Conservation (phyloP, 1,140 invertebrate species). For the Hyposmocoma kahamanoa region DNA sequence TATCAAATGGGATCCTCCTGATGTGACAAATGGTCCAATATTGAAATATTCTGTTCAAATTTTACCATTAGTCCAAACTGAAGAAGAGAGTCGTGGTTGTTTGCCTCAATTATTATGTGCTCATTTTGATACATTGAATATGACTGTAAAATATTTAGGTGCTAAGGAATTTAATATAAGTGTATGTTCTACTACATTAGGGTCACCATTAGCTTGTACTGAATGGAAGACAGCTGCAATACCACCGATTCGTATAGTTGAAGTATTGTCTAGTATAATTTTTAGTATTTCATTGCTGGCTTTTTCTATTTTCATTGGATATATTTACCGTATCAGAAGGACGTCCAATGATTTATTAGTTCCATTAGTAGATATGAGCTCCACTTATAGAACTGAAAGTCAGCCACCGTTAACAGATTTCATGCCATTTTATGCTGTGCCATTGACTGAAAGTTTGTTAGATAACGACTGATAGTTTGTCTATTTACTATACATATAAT, state of each 20-base stretch:
- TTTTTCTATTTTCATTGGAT: conserved; percentile 23
- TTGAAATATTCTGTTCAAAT: conserved; percentile 48
- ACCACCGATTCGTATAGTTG: background rate
- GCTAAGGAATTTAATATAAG: conserved; percentile 38
- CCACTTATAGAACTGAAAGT: conserved; percentile 7
- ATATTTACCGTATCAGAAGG: conserved; percentile 16
- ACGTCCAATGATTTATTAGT: background rate
- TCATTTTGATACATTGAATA: no score
- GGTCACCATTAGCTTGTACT: conserved; percentile 38
- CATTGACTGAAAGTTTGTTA: background rate
- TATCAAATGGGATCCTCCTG: conserved; percentile 46
- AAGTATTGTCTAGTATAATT: conserved; percentile 31
- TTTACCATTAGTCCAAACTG: conserved; percentile 28
- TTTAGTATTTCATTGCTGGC: conserved; percentile 35
- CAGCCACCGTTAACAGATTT: conserved; percentile 31
- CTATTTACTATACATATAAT: no score
- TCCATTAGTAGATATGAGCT: conserved; percentile 8
- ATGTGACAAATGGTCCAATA: conserved; percentile 45
- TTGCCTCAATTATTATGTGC: no score
- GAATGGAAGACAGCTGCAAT: conserved; percentile 23
- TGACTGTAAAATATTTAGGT: conserved; percentile 25
- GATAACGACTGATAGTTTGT: no score
- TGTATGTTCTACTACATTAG: conserved; percentile 44
- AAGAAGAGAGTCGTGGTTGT: conserved; percentile 27
- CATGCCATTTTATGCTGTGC: conserved; percentile 12